Base-by-base conservation (phyloP, 2,797 vertebrate species). In the Amazonetta brasiliensis region DNA sequence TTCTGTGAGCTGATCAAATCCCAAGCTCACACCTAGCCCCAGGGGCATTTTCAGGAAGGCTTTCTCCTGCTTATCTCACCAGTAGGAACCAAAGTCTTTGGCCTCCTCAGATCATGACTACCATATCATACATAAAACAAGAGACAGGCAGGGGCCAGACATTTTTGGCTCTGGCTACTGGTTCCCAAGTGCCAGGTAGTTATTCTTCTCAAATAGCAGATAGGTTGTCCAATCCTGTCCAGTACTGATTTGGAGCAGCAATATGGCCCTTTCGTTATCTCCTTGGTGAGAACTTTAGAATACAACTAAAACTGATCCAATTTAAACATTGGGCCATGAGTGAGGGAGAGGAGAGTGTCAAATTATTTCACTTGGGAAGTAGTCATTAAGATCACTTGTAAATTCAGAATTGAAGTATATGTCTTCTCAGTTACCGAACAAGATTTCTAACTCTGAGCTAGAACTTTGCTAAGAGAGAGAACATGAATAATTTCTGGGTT, bases 1-100 rank as follows among this genome's bases (percentile, higher is more conserved):
- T 85, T 82, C 18, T 84, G n/a, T 1, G 6, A 96, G 92, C 76
- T 9, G 0, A 75, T 71, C 35, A 75, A 81, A 92, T 82, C 86
- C 56, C 74, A 84, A 54, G 30, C 35, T 87, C 93, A 87, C 84
- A 44, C 91, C 92, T 72, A 85, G 41, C 84, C 93, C 78, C 48
- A 11, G 46, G 46, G 94, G 81, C 68, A 28, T 92, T 95, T 94
- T 92, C 89, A 93, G 52, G 75, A 76, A 89, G 68, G 39, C 28
- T 81, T 92, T 93, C 81, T 89, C 44, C 50, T 93, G 52, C 72
- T 81, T 89, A 55, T 95, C 72, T 90, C 78, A 83, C 41, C 3
- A 5, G 9, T 12, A 17, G 3, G 39, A 89, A 80, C 30, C 60
- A 68, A 21, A 46, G 64, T 83, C 28, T 66, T 64, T 85, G 86